Evolutionary conservation across 2,113 vertebrate species (phyloP), one percentile per base, ranked within the genome.

Genomic region (Sander lucioperca): DNA sequence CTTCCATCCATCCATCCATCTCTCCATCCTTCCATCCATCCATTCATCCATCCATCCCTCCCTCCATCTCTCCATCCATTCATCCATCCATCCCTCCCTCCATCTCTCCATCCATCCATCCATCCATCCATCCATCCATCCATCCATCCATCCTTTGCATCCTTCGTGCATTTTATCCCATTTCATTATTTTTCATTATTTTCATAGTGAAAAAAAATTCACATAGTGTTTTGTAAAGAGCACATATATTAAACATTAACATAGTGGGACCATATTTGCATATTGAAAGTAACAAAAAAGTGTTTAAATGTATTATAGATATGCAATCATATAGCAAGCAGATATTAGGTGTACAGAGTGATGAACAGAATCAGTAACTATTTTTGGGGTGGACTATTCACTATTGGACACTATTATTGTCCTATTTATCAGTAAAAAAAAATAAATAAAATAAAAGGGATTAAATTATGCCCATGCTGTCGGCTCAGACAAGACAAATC

Each of bases 21-120:
- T 6, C 6, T 33, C 33, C 5, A 33, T 33, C 33, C 33, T 0
- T 33, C 33, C 33, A 33, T 33, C 6, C 6, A 6, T 69, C 69
- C 39, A 23, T 36, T 7, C 36, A 36, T 36, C 33, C 33, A 36
- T 36, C 33, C 4, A 39, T 8, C 6, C 7, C 9, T 39, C 7
- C 1, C 1, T 8, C 36, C 8, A 36, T 36, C 36, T 1, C 1
- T 8, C 36, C 1, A 8, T 36, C 36, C 7, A 1, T 36, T 1
- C 7, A 7, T 8, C 36, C 36, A 36, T 36, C 36, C 36, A 9
- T 8, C 36, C 1, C 1, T 36, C 36, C 7, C 1, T 92, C 36
- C 8, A 39, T 39, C 36, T 2, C 1, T 39, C 36, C 33, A 36
- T 36, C 33, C 6, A 0, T 33, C 33, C 33, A 4, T 36, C 33